A percentile compares a stretch with the other conserved stretches of the same genome.
Evolutionary conservation across 2,113 vertebrate genomes (phyloP).

Genomic region (Orthonyx spaldingii): DNA sequence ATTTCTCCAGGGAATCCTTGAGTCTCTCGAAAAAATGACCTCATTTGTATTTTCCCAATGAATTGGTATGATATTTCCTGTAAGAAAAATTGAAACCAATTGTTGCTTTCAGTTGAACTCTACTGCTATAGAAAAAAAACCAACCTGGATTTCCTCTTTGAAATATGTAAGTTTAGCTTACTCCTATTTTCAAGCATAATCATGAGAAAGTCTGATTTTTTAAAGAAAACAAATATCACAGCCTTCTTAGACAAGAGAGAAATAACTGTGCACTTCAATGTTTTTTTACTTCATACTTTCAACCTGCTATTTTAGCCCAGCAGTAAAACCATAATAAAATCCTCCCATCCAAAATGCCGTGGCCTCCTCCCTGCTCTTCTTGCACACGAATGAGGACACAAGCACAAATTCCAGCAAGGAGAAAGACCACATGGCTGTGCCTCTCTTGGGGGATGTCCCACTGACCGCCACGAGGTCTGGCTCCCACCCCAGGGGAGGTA

Average conservation of each 20-base stretch:
- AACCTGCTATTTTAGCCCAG: slow-evolving; percentile 32
- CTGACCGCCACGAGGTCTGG: neutral
- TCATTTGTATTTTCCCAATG: slow-evolving; percentile 71
- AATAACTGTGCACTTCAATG: neutral
- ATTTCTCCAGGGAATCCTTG: slow-evolving; percentile 72
- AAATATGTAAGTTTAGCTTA: neutral
- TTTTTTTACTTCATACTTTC: neutral
- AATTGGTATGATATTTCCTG: slow-evolving; percentile 70
- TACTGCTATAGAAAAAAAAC: neutral
- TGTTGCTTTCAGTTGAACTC: slow-evolving; percentile 60
- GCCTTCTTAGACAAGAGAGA: neutral
- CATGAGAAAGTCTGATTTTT: neutral
- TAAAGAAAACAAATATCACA: neutral
- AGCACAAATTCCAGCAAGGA: neutral
- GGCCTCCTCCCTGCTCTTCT: neutral
- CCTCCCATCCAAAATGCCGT: neutral
- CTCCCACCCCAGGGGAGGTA: neutral
- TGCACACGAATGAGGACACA: neutral
- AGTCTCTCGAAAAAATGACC: slow-evolving; percentile 60
- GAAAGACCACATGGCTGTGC: neutral
- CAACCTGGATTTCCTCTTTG: slow-evolving; percentile 46
- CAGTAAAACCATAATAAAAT: neutral
- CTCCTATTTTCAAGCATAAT: neutral
- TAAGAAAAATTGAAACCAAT: slow-evolving; percentile 68
- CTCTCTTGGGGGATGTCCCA: neutral